A percentile compares a stretch with the other conserved stretches of the same genome.
Evolutionary conservation across 2,797 vertebrate species (phyloP).

Genomic region (Takifugu rubripes): DNA sequence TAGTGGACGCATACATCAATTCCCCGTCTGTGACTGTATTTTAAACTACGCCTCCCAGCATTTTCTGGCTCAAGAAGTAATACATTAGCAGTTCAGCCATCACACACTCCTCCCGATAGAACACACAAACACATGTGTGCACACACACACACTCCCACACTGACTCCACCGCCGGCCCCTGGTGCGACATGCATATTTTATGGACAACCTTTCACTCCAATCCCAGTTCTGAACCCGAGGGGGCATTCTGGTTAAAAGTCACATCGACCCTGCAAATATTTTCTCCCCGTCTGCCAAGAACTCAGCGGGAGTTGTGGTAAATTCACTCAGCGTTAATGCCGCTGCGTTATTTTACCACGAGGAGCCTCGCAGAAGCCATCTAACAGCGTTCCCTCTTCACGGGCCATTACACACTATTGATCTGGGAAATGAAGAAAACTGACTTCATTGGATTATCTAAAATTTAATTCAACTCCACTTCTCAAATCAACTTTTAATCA

Average conservation of each 20-base stretch:
- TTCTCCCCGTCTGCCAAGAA: slow-evolving; percentile 57
- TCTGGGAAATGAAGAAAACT: too few species aligned
- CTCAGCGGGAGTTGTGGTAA: slow-evolving; percentile 40
- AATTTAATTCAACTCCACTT: too few species aligned
- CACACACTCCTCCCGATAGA: slow-evolving; percentile 22
- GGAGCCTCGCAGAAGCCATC: slow-evolving; percentile 4
- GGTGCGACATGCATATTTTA: slow-evolving; percentile 75
- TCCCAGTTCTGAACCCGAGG: slow-evolving; percentile 54
- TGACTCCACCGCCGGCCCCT: slow-evolving; percentile 37
- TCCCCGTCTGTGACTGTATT: slow-evolving; percentile 24
- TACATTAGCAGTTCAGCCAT: slow-evolving; percentile 17
- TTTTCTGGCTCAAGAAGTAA: slow-evolving; percentile 28
- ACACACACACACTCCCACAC: slow-evolving; percentile 21
- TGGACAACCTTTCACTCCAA: slow-evolving; percentile 73
- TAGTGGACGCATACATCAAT: slow-evolving; percentile 31
- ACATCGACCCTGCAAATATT: slow-evolving; percentile 69
- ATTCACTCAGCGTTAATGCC: slow-evolving; percentile 35
- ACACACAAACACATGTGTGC: slow-evolving; percentile 12
- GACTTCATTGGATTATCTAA: too few species aligned
- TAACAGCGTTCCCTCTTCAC: background rate
- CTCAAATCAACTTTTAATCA: too few species aligned
- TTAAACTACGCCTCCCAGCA: slow-evolving; percentile 26
- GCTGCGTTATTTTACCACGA: slow-evolving; percentile 10
- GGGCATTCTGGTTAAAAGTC: slow-evolving; percentile 69
- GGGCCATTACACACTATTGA: background rate